These are phyloP conservation scores for Tiliacea aurago DNA, from an alignment of 2,888 invertebrate species.

Conservation along the genomic window DNA sequence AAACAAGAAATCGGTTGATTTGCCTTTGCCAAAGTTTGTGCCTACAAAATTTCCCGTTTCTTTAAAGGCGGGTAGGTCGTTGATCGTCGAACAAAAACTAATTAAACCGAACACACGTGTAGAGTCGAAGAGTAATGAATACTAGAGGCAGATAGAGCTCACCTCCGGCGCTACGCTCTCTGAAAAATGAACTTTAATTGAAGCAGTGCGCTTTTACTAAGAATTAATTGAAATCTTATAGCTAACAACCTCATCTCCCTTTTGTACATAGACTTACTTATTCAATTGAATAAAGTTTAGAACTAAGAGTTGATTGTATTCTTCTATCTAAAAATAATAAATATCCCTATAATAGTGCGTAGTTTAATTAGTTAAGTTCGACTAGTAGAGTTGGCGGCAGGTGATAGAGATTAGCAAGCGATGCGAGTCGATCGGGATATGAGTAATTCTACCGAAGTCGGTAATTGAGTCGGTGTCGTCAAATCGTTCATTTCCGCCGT, in stretches of 20 bases:
- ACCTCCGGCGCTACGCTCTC: constrained; percentile 62
- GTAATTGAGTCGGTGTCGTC: constrained; percentile 71
- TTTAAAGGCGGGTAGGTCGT: constrained; percentile 73
- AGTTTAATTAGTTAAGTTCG: constrained; percentile 53
- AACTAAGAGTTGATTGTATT: constrained; percentile 10
- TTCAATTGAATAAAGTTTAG: constrained; percentile 29
- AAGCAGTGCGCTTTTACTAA: constrained; percentile 76
- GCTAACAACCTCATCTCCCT: constrained; percentile 48
- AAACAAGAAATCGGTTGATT: constrained; percentile 57
- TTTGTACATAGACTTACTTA: constrained; percentile 18
- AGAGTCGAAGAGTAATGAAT: constrained; percentile 83
- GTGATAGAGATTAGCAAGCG: constrained; percentile 53
- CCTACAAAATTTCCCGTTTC: constrained; percentile 70
- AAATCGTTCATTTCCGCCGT: constrained; percentile 69
- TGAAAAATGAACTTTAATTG: constrained; percentile 83
- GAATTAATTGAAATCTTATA: constrained; percentile 77
- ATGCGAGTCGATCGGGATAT: constrained; percentile 62
- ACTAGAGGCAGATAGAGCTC: constrained; percentile 71
- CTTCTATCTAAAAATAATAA: constrained; percentile 23
- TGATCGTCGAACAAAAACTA: constrained; percentile 83
- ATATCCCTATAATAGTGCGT: constrained; percentile 38
- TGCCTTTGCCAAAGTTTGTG: constrained; percentile 48
- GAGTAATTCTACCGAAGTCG: constrained; percentile 65
- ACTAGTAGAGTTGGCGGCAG: constrained; percentile 26
- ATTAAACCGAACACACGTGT: constrained; percentile 87